Conservation (phyloP, 1,140 invertebrate genomes). For the Battus philenor region DNA sequence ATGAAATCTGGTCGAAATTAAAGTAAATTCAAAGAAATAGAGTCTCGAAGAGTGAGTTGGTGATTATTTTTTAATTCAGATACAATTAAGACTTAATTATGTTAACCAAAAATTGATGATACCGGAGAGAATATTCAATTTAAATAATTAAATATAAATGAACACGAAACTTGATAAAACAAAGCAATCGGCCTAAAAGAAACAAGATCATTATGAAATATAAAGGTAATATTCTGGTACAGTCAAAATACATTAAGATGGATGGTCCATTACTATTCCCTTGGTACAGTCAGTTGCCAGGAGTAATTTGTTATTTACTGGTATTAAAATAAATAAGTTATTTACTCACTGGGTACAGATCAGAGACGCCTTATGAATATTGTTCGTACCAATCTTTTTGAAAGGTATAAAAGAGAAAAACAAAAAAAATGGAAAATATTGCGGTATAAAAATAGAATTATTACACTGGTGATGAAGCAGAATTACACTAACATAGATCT, state of each 20-base stretch:
- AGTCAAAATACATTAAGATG: conserved; percentile 15
- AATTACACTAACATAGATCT: too few species aligned
- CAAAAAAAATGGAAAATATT: too few species aligned
- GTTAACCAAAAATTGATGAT: too few species aligned
- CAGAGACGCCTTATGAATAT: conserved; percentile 5
- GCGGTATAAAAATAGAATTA: conserved; percentile 18
- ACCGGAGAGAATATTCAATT: too few species aligned
- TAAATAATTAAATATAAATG: too few species aligned
- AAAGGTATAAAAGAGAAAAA: conserved; percentile 13
- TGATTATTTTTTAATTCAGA: too few species aligned
- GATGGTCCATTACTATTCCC: conserved; percentile 6
- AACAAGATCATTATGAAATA: conserved; percentile 13
- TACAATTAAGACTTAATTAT: too few species aligned
- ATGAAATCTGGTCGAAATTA: too few species aligned
- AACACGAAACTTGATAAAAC: too few species aligned
- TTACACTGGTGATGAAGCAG: neutral
- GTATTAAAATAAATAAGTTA: conserved; percentile 8
- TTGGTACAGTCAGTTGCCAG: neutral
- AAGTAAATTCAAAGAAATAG: too few species aligned
- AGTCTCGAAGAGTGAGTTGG: too few species aligned
- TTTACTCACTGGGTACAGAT: conserved; percentile 1
- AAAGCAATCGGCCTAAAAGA: too few species aligned
- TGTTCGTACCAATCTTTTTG: conserved; percentile 6
- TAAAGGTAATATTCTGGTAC: conserved; percentile 7
- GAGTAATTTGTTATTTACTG: conserved; percentile 11